Base-by-base conservation (phyloP, 1,140 invertebrate species). In the Melanaphis sacchari region DNA sequence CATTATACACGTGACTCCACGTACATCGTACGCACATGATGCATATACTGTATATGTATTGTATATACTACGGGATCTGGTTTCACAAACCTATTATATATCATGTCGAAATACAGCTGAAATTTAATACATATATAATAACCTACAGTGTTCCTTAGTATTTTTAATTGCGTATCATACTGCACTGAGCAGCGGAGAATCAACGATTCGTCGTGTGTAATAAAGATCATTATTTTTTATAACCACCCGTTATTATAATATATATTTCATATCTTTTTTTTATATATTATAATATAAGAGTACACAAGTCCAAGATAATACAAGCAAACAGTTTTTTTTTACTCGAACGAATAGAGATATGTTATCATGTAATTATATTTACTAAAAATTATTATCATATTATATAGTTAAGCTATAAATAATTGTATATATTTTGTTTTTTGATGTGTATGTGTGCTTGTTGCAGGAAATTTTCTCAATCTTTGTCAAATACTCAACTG, bases 121-220 rank as follows among this genome's bases (percentile, higher is more conserved):
- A 76, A 40, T 87, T n/a, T 87, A 87, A 87, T 66, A 66, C 59
- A n/a, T 15, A 15, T 87, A 88, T 40, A 54, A 40, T 59, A 54
- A 90, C 38, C 36, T 36, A 90, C 49, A 11, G 36, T 54, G 88
- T 54, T 54, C 9, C n/a, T 22, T 38, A 87, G 15, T 21, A 46
- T 52, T 89, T 89, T 89, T 89, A 89, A 87, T 43, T 87, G 31
- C 38, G 41, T 41, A 31, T 85, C 40, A 85, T 46, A 89, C n/a
- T n/a, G 43, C 21, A 38, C n/a, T 21, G 24, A n/a, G 43, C 41
- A 3, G 40, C 26, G 26, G 41, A 31, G 38, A 85, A 85, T 85
- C 40, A 43, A 43, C 40, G 26, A 85, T 85, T 85, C 84, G 84
- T 41, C 40, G 84, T 26, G 40, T 43, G 26, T 43, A 85, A 85